These are phyloP conservation scores for Talpa occidentalis DNA, from an alignment of 2,113 vertebrate genomes.

Conservation along the genomic window DNA sequence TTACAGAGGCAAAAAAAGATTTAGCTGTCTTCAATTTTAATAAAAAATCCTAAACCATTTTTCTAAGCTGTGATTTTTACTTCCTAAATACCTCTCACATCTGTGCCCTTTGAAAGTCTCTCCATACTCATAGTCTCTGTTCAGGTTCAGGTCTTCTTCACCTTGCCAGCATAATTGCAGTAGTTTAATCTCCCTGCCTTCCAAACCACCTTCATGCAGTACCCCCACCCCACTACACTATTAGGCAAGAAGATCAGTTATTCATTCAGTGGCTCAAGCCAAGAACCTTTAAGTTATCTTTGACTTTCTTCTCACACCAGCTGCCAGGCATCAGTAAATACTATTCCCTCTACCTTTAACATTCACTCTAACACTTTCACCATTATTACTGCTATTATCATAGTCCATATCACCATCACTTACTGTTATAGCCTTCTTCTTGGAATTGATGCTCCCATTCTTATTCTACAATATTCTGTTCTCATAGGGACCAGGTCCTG, in stretches of 20 bases:
- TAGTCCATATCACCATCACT: not conserved
- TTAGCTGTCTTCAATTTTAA: not conserved
- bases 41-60: not conserved
- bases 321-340: not conserved
- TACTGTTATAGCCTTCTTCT: not conserved
- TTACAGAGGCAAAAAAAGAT: not conserved
- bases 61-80: not conserved
- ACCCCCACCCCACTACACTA: not conserved
- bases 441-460: not conserved
- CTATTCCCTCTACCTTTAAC: not conserved
- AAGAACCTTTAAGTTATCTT: not conserved
- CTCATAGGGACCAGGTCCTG: not conserved
- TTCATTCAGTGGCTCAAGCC: not conserved
- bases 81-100: not conserved
- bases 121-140: not conserved
- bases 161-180: not conserved
- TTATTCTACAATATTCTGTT: not conserved
- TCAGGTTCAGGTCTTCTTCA: not conserved
- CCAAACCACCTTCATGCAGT: constrained; percentile 21
- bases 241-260: not conserved
- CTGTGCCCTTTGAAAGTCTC: not conserved
- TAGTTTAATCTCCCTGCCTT: not conserved
- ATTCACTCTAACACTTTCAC: not conserved
- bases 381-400: not conserved
- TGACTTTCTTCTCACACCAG: not conserved